Conservation (phyloP, 2,113 vertebrate genomes). For the Neolamprologus sp. region DNA sequence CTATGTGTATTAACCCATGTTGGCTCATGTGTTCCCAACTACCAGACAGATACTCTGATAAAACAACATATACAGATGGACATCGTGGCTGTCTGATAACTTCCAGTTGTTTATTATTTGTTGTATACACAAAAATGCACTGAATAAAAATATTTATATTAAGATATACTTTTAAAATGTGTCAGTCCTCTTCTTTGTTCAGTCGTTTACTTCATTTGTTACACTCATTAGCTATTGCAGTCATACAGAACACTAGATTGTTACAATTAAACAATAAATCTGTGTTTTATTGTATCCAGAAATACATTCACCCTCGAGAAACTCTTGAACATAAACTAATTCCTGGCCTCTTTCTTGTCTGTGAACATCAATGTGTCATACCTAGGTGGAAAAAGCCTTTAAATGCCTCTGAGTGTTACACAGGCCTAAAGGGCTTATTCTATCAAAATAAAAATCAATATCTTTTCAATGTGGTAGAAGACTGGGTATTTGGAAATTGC, state of each 20-base stretch:
- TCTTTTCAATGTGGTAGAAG: not conserved
- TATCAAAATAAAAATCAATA: conserved; percentile 37
- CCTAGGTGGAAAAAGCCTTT: conserved; percentile 17
- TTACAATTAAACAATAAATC: not conserved
- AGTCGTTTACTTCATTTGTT: not conserved
- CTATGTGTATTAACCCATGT: conserved; percentile 93
- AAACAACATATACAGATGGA: conserved; percentile 78
- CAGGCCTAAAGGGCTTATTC: not conserved
- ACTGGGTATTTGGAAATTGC: not conserved
- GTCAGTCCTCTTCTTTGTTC: conserved; percentile 38
- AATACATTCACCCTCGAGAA: not conserved
- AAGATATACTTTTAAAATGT: conserved; percentile 82
- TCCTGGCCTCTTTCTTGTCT: not conserved
- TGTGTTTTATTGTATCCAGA: not conserved
- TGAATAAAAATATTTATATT: conserved; percentile 96
- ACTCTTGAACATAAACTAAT: not conserved
- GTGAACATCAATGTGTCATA: conserved; percentile 29
- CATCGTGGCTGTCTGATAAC: conserved; percentile 76
- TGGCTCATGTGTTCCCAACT: conserved; percentile 89
- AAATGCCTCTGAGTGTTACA: conserved; percentile 52
- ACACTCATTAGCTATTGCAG: not conserved
- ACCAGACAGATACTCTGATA: conserved; percentile 70
- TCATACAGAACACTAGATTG: not conserved
- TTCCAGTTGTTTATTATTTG: conserved; percentile 97
- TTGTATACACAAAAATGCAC: conserved; percentile 98